Percentiles rank a stretch among this genome's conserved stretches.
Evolutionary conservation across 2,797 vertebrate species (phyloP).

Genomic region (Apogon talboti): DNA sequence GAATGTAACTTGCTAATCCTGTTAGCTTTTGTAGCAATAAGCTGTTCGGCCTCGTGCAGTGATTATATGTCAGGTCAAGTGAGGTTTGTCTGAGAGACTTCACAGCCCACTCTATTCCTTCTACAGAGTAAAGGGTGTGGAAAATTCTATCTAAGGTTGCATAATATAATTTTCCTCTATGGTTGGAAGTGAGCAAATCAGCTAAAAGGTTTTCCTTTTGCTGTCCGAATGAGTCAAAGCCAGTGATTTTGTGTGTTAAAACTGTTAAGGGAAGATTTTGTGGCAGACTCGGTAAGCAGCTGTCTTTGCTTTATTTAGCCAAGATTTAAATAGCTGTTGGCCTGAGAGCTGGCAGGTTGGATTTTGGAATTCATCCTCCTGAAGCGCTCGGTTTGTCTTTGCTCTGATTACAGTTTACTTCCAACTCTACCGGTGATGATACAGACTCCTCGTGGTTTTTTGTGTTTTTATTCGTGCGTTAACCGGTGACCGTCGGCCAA

Average conservation of each 20-base stretch:
- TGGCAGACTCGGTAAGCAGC: constrained; percentile 20
- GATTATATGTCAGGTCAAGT: no score
- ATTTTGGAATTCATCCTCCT: constrained; percentile 18
- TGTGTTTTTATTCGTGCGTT: background rate
- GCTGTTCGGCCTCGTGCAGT: background rate
- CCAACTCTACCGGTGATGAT: background rate
- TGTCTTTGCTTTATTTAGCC: constrained; percentile 39
- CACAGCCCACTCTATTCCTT: background rate
- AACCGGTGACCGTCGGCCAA: no score
- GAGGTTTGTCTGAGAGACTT: background rate
- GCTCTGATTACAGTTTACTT: constrained; percentile 19
- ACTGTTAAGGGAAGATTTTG: constrained; percentile 36
- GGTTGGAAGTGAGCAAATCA: constrained; percentile 25
- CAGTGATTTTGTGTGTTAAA: constrained; percentile 25
- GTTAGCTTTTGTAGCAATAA: background rate
- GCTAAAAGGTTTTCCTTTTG: constrained; percentile 10
- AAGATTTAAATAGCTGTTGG: constrained; percentile 44
- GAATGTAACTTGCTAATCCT: no score
- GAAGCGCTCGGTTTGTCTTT: constrained; percentile 30
- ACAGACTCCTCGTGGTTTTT: constrained; percentile 1
- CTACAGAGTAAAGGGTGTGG: background rate
- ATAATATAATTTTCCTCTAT: constrained; percentile 1
- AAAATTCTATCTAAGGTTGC: constrained; percentile 25
- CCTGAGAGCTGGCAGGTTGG: constrained; percentile 15
- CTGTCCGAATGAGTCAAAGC: constrained; percentile 15